Evolutionary conservation across 2,888 invertebrate species (phyloP), one percentile per base, ranked within the genome.

Genomic region (Trachelus iudaicus): DNA sequence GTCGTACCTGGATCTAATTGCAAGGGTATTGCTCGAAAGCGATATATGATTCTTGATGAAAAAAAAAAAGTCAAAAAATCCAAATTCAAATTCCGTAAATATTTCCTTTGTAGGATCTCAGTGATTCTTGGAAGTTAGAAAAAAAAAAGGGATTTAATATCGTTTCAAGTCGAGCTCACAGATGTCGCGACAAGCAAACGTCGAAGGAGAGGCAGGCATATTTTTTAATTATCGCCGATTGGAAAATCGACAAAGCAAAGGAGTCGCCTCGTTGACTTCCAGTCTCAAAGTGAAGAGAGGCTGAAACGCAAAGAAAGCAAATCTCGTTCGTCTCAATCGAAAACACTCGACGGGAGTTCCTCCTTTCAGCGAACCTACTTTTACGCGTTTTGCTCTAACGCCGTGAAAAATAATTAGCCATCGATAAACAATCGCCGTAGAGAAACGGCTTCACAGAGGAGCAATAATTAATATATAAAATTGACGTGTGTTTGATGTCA

Each of bases 391-490:
- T 40, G 40, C 15, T 15, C 15, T 15, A 15, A 0, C 40, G 40
- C 6, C 40, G 15, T 15, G 40, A 40, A 40, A 40, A 40, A 40
- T 15, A 40, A 40, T 40, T 40, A 40, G 40, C 40, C 56, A 9
- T 56, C 56, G 23, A 56, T 56, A 56, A 56, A 56, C 23, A 23
- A 56, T 23, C 23, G 9, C 23, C 23, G 56, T 23, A 9, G 9
- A 23, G 6, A 23, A 23, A 56, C 23, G 23, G 33, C 56, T 34
- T 68, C 68, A 40, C 75, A 77, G 69, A 77, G 69, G 56, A 76
- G 69, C 76, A 87, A 88, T 89, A 89, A 90, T 90, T 90, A 90
- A 90, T 89, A 89, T 88, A 87, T 87, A 87, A 84, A 87, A 88
- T 88, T 86, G 85, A 86, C 84, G 86, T 83, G 86, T 89, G 89